Percentiles rank a stretch among this genome's conserved stretches.
Evolutionary conservation across 2,797 vertebrate genomes (phyloP).

Genomic region (Fundulus diaphanus): DNA sequence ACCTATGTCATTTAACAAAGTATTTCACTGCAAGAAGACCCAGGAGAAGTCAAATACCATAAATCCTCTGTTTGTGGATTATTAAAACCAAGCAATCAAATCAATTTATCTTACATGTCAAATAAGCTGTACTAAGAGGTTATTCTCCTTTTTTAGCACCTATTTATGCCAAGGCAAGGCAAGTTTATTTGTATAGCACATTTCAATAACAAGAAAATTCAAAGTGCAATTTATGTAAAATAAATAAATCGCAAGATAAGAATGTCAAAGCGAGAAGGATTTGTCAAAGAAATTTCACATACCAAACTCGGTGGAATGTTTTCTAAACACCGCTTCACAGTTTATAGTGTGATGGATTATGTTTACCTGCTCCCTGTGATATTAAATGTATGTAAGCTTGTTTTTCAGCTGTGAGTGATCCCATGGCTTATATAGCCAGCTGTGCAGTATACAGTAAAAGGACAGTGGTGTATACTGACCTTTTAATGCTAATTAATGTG

Average conservation of each 20-base stretch:
- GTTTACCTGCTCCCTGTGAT: neutral
- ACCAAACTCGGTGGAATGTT: neutral
- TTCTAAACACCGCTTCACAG: slow-evolving; percentile 5
- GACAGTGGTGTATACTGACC: neutral
- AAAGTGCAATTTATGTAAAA: too few species aligned
- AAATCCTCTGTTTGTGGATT: too few species aligned
- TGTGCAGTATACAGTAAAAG: neutral
- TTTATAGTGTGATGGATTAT: neutral
- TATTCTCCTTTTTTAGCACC: neutral
- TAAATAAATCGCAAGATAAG: neutral
- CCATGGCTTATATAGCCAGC: neutral
- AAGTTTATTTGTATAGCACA: too few species aligned
- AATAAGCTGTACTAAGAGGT: neutral
- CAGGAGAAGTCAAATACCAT: too few species aligned
- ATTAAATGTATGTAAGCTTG: slow-evolving; percentile 1
- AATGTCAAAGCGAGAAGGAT: slow-evolving; percentile 1
- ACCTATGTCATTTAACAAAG: too few species aligned
- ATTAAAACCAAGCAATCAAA: too few species aligned
- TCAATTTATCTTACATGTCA: too few species aligned
- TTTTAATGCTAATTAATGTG: neutral
- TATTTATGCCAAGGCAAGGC: too few species aligned
- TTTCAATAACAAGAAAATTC: too few species aligned
- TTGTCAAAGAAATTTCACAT: slow-evolving; percentile 6
- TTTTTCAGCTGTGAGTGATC: neutral
- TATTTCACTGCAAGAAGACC: too few species aligned